These are phyloP conservation scores for Coendou prehensilis DNA, from an alignment of 2,797 vertebrate genomes.

Conservation along the genomic window DNA sequence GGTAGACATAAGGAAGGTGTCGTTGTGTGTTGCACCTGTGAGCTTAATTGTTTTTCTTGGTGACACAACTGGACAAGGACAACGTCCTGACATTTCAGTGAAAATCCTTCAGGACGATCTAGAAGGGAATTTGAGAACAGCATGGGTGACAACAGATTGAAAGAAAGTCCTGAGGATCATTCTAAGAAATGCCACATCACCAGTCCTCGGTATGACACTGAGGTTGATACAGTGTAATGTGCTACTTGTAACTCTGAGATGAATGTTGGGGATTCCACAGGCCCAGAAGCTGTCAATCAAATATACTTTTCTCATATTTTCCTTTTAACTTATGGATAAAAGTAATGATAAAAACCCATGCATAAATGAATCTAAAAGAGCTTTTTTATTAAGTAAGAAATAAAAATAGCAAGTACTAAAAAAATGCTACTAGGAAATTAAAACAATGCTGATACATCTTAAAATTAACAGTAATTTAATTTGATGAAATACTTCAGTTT, in stretches of 20 bases:
- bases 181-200: neutral
- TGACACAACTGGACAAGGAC: neutral
- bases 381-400: neutral
- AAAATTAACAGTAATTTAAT: neutral
- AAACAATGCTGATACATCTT: neutral
- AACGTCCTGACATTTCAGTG: constrained; percentile 2
- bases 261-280: neutral
- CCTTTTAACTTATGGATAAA: neutral
- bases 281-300: neutral
- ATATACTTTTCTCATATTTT: constrained; percentile 1
- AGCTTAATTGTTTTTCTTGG: constrained; percentile 14
- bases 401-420: neutral
- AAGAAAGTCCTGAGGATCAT: neutral
- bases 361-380: constrained; percentile 8
- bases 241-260: neutral
- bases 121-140: neutral
- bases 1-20: neutral
- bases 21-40: neutral
- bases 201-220: neutral
- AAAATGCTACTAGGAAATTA: neutral
- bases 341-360: neutral
- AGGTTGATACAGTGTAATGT: neutral
- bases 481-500: neutral
- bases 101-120: neutral
- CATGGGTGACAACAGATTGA: neutral